Evolutionary conservation across 2,797 vertebrate species (phyloP), one percentile per base, ranked within the genome.

Genomic region (Garrulus glandarius): DNA sequence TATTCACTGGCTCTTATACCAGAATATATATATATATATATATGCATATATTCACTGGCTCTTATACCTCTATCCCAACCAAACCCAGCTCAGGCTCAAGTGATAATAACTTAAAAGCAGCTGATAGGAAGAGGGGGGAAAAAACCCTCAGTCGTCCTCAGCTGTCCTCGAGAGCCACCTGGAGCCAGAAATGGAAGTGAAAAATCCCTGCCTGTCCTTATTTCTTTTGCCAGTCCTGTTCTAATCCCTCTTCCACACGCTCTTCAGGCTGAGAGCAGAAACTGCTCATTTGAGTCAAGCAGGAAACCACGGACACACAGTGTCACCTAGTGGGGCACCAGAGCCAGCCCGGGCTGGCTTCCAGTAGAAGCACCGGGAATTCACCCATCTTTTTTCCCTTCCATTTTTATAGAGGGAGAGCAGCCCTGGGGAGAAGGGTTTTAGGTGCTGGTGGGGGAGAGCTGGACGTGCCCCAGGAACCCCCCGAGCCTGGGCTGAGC

Each of bases 301-400:
- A 24, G 84, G 32, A 22, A 68, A 78, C 8, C 29, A 17, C 11
- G 49, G 93, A 10, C 56, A 52, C 91, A 97, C 84, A 97, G 92
- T 67, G 92, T 87, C 98, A 97, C 91, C 97, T 97, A 95, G 90
- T 92, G 98, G 97, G 98, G 96, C 87, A 77, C 61, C 82, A 34
- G 5, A 30, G n/a, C 37, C 81, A 77, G 16, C 76, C 34, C 44
- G 39, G 26, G 36, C 71, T 34, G 61, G 1, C 29, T 70, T 6
- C 53, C 68, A 27, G 15, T 0, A 1, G 23, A 7, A 71, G 30
- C 49, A 27, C 9, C 0, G 1, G 23, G 8, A 39, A 26, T 44
- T 23, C n/a, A 15, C 21, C 20, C 60, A 2, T 8, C 32, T 56
- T 49, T 26, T 22, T 26, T 22, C 61, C 15, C 15, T 12, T 34